These are phyloP conservation scores for Apostichopus parvimensis DNA, from an alignment of 35 echinoderm and acorn worm species.

Conservation along the genomic window DNA sequence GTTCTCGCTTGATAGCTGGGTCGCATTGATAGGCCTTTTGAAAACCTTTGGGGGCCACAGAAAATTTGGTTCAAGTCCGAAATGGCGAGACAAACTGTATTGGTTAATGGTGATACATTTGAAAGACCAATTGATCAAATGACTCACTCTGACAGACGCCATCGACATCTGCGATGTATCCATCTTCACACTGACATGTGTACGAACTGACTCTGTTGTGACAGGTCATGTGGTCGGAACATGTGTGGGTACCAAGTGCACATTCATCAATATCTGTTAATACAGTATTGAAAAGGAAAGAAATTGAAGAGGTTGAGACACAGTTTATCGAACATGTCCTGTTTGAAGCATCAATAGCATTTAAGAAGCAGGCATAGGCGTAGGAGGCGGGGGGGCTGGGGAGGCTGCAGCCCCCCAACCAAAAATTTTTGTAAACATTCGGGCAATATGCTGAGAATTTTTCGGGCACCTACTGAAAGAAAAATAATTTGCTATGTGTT, in stretches of 20 bases:
- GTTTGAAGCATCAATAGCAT: background rate
- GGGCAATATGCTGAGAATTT: background rate
- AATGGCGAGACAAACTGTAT: too few relatives aligned
- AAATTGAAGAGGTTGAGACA: background rate
- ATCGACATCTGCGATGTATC: background rate
- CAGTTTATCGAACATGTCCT: background rate
- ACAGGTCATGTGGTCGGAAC: background rate
- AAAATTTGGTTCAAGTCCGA: too few relatives aligned
- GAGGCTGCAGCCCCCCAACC: too few relatives aligned
- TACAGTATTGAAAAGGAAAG: too few relatives aligned
- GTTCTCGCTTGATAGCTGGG: too few relatives aligned
- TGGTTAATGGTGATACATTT: too few relatives aligned
- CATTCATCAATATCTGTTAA: conserved; percentile 33
- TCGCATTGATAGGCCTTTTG: too few relatives aligned
- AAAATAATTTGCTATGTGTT: too few relatives aligned
- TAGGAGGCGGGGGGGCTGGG: too few relatives aligned
- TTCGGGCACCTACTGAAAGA: background rate
- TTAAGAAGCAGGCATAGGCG: too few relatives aligned
- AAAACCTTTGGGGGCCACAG: too few relatives aligned
- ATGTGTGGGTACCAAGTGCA: background rate
- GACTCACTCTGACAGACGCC: conserved; percentile 28
- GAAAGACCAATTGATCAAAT: background rate
- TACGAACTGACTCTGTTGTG: conserved; percentile 40
- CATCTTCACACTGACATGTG: background rate
- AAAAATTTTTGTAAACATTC: too few relatives aligned